phyloP scores from a whole-genome alignment of 2,888 invertebrate species.

The Stenodera caucasica region DNA sequence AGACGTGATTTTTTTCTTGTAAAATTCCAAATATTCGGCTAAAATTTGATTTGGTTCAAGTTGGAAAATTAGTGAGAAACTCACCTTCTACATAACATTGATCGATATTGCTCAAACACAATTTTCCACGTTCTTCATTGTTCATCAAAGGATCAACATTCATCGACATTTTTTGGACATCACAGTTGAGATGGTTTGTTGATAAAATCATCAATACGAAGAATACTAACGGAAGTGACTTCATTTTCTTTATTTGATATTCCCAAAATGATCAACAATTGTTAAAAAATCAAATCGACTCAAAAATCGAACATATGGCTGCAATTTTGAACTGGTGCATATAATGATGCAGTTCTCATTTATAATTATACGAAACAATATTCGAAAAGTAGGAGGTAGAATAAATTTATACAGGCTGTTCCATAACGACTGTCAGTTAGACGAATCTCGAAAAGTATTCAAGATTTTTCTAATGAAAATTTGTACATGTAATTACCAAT shows the following conservation, averaged over 20 bases:
- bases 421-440: no score
- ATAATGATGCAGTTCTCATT: no score
- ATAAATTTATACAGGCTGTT: not conserved
- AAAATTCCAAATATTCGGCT: not conserved
- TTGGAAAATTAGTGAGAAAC: no score
- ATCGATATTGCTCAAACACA: constrained; percentile 46
- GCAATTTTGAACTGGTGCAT: no score
- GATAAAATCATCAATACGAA: constrained; percentile 21
- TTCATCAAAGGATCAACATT: constrained; percentile 1
- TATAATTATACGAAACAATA: not conserved
- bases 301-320: no score
- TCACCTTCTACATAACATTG: constrained; percentile 47
- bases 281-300: no score
- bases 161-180: not conserved
- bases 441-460: no score
- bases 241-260: constrained; percentile 7
- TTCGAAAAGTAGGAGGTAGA: not conserved
- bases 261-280: not conserved
- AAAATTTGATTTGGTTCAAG: no score
- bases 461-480: no score
- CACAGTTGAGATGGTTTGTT: constrained; percentile 22
- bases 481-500: no score
- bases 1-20: not conserved
- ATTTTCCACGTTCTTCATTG: constrained; percentile 40
- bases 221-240: constrained; percentile 17